These are phyloP conservation scores for Mormyrops attenuatus DNA, from an alignment of 2,797 vertebrate species.

Conservation along the genomic window DNA sequence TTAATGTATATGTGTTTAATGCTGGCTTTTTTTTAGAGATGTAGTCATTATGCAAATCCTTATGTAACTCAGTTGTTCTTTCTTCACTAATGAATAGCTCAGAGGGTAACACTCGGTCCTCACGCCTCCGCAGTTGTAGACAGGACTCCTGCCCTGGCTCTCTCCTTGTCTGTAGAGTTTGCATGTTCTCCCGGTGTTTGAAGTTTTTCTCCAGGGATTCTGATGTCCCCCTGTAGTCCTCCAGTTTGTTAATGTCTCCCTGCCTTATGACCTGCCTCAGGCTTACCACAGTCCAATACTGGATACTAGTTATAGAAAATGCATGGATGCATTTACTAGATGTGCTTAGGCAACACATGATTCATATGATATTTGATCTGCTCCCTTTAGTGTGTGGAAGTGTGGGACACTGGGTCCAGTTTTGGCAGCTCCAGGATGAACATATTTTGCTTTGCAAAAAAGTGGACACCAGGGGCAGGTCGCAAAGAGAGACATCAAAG, in stretches of 20 bases:
- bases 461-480: not conserved
- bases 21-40: not conserved
- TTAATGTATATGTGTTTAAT: not conserved
- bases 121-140: not conserved
- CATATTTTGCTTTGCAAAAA: not conserved
- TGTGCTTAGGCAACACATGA: not conserved
- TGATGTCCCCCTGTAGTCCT: not conserved
- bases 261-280: not conserved
- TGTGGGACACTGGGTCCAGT: not conserved
- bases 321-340: not conserved
- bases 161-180: not conserved
- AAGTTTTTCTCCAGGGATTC: not conserved
- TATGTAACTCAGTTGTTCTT: not conserved
- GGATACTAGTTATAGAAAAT: not conserved
- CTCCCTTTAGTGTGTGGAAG: not conserved
- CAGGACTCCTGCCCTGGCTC: not conserved
- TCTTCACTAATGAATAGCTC: not conserved
- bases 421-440: not conserved
- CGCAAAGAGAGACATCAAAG: not conserved
- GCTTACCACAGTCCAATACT: not conserved
- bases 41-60: not conserved
- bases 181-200: not conserved
- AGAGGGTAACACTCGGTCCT: not conserved
- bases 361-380: not conserved
- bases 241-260: not conserved